Evolutionary conservation across 2,888 invertebrate species (phyloP).

Genomic region (Cyaniris semiargus): DNA sequence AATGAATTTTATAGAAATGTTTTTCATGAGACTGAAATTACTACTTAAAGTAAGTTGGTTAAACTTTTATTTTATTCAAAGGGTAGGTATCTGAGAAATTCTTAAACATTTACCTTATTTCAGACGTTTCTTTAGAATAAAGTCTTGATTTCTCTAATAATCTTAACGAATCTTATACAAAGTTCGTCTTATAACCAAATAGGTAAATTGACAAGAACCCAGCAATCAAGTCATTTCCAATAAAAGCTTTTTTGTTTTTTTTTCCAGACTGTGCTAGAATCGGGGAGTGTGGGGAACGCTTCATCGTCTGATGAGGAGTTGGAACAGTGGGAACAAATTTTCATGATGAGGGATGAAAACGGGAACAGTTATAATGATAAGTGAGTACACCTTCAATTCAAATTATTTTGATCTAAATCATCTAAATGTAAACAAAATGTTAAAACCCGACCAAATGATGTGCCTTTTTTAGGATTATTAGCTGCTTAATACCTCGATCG

Average conservation of each 20-base stretch:
- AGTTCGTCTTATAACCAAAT: neutral
- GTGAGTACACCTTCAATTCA: conserved; percentile 51
- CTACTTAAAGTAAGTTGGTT: neutral
- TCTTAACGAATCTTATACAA: conserved; percentile 35
- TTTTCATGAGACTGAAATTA: conserved; percentile 6
- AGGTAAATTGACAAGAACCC: neutral
- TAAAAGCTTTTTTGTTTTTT: conserved; percentile 30
- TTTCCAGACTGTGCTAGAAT: conserved; percentile 84
- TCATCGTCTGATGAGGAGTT: conserved; percentile 84
- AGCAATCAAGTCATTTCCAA: neutral
- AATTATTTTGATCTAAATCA: neutral
- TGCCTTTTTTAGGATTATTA: neutral
- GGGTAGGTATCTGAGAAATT: neutral
- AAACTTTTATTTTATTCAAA: neutral
- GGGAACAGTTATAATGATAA: conserved; percentile 82
- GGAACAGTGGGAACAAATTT: conserved; percentile 89
- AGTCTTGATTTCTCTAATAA: neutral
- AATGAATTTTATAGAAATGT: conserved; percentile 3
- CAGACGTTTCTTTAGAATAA: neutral
- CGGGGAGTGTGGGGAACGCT: conserved; percentile 82
- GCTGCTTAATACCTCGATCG: too few species aligned
- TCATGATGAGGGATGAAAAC: conserved; percentile 85
- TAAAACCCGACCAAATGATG: too few species aligned
- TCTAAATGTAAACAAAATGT: neutral
- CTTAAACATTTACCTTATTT: neutral